A percentile compares a stretch with the other conserved stretches of the same genome.
phyloP scores from a whole-genome alignment of 2,888 invertebrate genomes.

The Ferrisia virgata region DNA sequence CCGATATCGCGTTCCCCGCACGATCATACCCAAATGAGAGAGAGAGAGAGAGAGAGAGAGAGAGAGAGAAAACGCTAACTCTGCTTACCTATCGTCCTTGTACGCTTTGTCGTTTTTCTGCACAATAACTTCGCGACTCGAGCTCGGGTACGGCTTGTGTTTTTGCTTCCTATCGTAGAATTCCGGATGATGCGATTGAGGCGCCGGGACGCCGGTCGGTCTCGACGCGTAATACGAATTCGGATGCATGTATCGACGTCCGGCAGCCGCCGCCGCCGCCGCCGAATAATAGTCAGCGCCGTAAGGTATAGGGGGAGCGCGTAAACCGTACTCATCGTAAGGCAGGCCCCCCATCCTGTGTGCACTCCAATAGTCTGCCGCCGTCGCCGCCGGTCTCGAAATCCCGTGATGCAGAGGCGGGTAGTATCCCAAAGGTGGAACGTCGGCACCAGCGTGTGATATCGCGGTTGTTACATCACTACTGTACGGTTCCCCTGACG shows the following conservation, averaged over 20 bases:
- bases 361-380: slow-evolving; percentile 47
- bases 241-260: slow-evolving; percentile 42
- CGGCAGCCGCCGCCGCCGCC: slow-evolving; percentile 30
- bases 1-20: too few relatives aligned
- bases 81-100: slow-evolving; percentile 50
- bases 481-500: not conserved
- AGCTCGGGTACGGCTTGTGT: slow-evolving; percentile 42
- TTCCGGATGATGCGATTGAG: slow-evolving; percentile 38
- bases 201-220: not conserved
- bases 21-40: too few relatives aligned
- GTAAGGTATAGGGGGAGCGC: slow-evolving; percentile 20
- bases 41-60: too few relatives aligned
- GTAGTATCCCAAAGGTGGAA: slow-evolving; percentile 36
- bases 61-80: too few relatives aligned
- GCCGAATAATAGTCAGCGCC: slow-evolving; percentile 37
- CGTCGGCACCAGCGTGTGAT: slow-evolving; percentile 24
- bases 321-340: slow-evolving; percentile 36
- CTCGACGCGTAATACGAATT: slow-evolving; percentile 38
- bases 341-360: slow-evolving; percentile 42
- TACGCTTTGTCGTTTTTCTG: slow-evolving; percentile 59
- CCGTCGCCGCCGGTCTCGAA: slow-evolving; percentile 19
- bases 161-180: slow-evolving; percentile 44
- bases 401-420: slow-evolving; percentile 44
- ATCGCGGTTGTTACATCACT: not conserved
- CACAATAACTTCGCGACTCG: slow-evolving; percentile 71